These are phyloP conservation scores for Subanguina moxae DNA, from an alignment of 1,140 invertebrate genomes.

Conservation along the genomic window DNA sequence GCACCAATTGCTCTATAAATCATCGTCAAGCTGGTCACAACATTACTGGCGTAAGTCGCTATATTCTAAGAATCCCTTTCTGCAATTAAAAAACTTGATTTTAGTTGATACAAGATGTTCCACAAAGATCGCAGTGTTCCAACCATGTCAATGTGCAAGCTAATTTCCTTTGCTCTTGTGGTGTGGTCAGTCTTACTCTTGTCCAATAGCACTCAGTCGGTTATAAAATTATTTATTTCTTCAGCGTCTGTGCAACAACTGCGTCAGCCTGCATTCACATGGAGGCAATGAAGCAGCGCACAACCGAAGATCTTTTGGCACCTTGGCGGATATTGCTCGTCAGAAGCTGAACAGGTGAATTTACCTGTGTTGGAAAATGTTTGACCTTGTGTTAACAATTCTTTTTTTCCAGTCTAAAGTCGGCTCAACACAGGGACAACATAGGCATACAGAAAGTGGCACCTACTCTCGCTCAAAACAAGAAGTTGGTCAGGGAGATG, in stretches of 20 bases:
- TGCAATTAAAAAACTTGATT: neutral
- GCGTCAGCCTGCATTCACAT: neutral
- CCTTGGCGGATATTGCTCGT: neutral
- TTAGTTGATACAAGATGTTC: slow-evolving; percentile 5
- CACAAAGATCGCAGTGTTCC: neutral
- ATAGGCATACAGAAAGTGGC: neutral
- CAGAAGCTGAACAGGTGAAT: neutral
- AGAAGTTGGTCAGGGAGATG: neutral
- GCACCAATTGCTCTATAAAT: neutral
- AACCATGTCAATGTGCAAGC: slow-evolving; percentile 7
- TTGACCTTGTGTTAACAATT: no score
- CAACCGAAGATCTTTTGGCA: neutral
- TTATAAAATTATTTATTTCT: neutral
- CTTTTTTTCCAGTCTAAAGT: neutral
- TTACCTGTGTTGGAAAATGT: no score
- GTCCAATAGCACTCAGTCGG: no score
- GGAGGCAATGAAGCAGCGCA: neutral
- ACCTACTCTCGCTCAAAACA: neutral
- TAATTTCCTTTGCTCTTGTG: neutral
- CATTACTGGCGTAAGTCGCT: neutral
- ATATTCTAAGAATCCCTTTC: neutral
- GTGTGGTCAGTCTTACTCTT: neutral
- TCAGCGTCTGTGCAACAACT: slow-evolving; percentile 4
- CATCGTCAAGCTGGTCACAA: neutral
- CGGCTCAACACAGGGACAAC: slow-evolving; percentile 1